Evolutionary conservation across 92 coral and sea anemone species (phyloP).

Genomic region (Actinernus sp.): DNA sequence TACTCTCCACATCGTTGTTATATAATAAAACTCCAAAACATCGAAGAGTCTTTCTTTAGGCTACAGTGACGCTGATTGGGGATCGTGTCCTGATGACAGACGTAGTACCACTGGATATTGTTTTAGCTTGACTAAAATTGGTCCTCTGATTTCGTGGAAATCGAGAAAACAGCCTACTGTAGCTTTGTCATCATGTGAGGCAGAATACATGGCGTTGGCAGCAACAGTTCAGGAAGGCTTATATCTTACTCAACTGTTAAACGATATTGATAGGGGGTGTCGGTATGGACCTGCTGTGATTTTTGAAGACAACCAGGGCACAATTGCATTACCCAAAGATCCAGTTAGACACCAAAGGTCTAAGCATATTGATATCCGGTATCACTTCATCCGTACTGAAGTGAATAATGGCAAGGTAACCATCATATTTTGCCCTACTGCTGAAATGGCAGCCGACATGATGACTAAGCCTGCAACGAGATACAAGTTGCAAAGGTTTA

Average conservation of each 20-base stretch:
- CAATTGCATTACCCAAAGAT: slow-evolving; percentile 60
- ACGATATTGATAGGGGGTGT: slow-evolving; percentile 21
- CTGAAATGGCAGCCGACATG: slow-evolving; percentile 63
- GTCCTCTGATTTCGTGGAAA: slow-evolving; percentile 42
- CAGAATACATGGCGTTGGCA: slow-evolving; percentile 56
- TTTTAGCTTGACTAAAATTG: slow-evolving; percentile 29
- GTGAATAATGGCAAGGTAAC: slow-evolving; percentile 34
- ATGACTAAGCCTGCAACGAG: slow-evolving; percentile 47
- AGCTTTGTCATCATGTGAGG: slow-evolving; percentile 13
- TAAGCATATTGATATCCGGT: too few relatives aligned
- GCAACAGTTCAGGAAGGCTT: slow-evolving; percentile 48
- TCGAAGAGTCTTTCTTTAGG: too few relatives aligned
- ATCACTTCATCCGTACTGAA: slow-evolving; percentile 57
- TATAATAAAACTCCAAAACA: too few relatives aligned
- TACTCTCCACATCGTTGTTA: too few relatives aligned
- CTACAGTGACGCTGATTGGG: slow-evolving; percentile 54
- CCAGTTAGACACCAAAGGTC: slow-evolving; percentile 57
- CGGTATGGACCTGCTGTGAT: slow-evolving; percentile 12
- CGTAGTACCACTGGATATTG: slow-evolving; percentile 58
- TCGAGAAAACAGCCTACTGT: slow-evolving; percentile 46
- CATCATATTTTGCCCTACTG: slow-evolving; percentile 47
- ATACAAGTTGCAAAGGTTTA: background rate
- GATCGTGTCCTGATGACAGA: slow-evolving; percentile 51
- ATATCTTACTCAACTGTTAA: slow-evolving; percentile 18
- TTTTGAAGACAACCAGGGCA: slow-evolving; percentile 71